Conservation (phyloP, 2,797 vertebrate species). For the Pipistrellus pipistrellus region DNA sequence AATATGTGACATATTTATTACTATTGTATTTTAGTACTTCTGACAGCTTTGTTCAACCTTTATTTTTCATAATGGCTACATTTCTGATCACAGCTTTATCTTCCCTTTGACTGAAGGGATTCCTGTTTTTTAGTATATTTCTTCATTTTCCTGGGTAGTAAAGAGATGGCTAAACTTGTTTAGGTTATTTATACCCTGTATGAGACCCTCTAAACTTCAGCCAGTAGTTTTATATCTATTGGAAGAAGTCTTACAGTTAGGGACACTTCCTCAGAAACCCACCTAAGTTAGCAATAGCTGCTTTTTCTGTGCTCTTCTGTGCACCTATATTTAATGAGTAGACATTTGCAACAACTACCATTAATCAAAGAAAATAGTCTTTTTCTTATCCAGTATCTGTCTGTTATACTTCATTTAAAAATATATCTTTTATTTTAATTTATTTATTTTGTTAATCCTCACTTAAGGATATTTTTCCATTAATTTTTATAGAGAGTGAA, state of each 20-base stretch:
- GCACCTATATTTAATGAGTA: constrained; percentile 14
- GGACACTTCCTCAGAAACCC: constrained; percentile 67
- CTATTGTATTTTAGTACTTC: constrained; percentile 87
- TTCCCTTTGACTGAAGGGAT: constrained; percentile 86
- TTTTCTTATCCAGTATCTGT: background rate
- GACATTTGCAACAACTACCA: background rate
- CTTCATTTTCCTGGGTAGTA: constrained; percentile 86
- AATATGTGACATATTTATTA: constrained; percentile 88
- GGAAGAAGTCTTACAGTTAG: constrained; percentile 74
- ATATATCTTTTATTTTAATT: too few species aligned
- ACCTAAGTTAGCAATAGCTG: background rate
- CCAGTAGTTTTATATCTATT: constrained; percentile 78
- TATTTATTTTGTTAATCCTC: too few species aligned
- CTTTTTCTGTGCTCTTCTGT: constrained; percentile 44
- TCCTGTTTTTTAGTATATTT: constrained; percentile 86
- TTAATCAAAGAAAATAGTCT: constrained; percentile 58
- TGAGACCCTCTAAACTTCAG: constrained; percentile 83
- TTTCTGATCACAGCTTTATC: constrained; percentile 85
- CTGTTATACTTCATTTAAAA: background rate
- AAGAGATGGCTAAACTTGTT: constrained; percentile 87
- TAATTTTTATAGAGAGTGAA: too few species aligned
- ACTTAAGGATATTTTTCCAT: too few species aligned
- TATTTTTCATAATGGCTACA: constrained; percentile 87
- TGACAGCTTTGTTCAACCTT: constrained; percentile 87
- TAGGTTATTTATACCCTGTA: constrained; percentile 87